Base-by-base conservation (phyloP, 2,888 invertebrate genomes). In the Cylindroiulus punctatus region DNA sequence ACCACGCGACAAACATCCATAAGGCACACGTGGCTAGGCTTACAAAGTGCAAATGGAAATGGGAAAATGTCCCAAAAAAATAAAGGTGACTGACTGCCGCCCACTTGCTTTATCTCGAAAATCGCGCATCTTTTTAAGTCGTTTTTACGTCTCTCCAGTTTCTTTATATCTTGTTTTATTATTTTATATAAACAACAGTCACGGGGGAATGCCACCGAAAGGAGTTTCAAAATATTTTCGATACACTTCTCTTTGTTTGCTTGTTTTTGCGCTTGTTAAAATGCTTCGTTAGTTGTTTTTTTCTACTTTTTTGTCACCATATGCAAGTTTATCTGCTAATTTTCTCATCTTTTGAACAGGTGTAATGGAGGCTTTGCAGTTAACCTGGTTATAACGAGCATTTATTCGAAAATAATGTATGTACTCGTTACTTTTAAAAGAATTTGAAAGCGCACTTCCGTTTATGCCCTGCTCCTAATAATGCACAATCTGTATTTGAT, bases 111-210 rank as follows among this genome's bases (percentile, higher is more conserved):
- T n/a, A n/a, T 52, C 52, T 52, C 52, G 7, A n/a, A 52, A 52
- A n/a, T 52, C 52, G 52, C n/a, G 14, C 52, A n/a, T 52, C 1
- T 52, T 52, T 47, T 52, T 52, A n/a, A n/a, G 17, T 17, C n/a
- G 14, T 52, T 52, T 44, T 44, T 44, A 1, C 44, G 44, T 44
- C 52, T n/a, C 52, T n/a, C 8, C 2, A 52, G 52, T 14, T 52
- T 52, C 52, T 52, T 52, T 52, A 52, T 52, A n/a, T 52, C 52
- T 52, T 52, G 52, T 52, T 52, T 52, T 52, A 52, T 52, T 52
- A 52, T 52, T 52, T 52, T 52, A 19, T 52, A 52, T 52, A 52
- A 52, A 52, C 52, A 52, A n/a, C 19, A 52, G 52, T n/a, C 52
- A 44, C 44, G 8, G 14, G 44, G 44, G 44, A 44, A 44, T 44